Evolutionary conservation across 2,113 vertebrate genomes (phyloP).

Genomic region (Dicentrarchus labrax): DNA sequence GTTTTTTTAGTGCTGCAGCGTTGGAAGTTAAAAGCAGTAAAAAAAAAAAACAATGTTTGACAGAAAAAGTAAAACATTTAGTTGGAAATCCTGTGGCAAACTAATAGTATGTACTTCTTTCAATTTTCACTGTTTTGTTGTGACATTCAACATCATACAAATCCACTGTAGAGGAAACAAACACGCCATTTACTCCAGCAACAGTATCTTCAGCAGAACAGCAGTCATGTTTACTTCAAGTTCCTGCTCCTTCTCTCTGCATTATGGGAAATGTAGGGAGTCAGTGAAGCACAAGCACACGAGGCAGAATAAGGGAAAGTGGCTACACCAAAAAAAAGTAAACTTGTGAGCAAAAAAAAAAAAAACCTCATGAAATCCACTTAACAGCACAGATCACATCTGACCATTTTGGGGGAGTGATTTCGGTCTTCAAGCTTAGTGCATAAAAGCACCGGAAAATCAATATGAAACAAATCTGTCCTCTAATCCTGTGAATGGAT

Average conservation of each 20-base stretch:
- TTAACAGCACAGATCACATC: neutral
- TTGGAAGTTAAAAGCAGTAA: no score
- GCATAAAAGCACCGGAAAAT: conserved; percentile 12
- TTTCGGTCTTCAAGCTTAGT: neutral
- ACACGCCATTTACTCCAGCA: neutral
- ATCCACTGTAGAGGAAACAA: neutral
- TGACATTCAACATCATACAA: neutral
- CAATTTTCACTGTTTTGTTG: neutral
- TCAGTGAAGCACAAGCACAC: neutral
- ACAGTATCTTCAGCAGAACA: neutral
- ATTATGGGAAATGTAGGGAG: conserved; percentile 29
- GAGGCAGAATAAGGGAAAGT: neutral
- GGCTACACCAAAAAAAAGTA: neutral
- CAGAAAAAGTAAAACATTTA: neutral
- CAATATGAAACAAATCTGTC: conserved; percentile 4
- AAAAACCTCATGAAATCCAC: neutral
- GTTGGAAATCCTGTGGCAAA: neutral
- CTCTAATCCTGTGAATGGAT: conserved; percentile 24
- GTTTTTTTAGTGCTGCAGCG: no score
- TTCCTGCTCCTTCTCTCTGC: neutral
- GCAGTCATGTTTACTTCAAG: neutral
- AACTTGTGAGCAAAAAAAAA: neutral
- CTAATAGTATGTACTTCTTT: neutral
- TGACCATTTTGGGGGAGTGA: neutral
- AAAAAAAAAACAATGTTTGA: neutral